phyloP scores from a whole-genome alignment of 2,888 invertebrate genomes.

The Spatulosminthurus flaviceps region DNA sequence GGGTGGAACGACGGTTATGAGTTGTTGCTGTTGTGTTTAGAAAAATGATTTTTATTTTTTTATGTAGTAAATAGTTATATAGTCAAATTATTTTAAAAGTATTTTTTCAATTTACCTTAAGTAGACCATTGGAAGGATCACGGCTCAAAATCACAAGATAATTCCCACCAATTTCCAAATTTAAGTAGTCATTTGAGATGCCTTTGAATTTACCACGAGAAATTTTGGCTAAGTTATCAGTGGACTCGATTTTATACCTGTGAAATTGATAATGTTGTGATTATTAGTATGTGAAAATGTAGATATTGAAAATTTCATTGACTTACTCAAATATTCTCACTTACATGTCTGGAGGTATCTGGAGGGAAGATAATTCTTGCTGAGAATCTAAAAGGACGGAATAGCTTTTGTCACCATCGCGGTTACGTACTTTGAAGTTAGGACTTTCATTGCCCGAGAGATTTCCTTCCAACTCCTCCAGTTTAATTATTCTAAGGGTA shows the following conservation, averaged over 20 bases:
- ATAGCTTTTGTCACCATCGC: background rate
- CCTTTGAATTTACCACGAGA: no score
- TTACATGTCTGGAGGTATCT: background rate
- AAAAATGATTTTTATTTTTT: background rate
- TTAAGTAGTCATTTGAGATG: background rate
- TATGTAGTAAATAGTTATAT: background rate
- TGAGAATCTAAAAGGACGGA: background rate
- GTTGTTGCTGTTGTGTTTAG: conserved; percentile 66
- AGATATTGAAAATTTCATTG: no score
- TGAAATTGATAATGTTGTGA: no score
- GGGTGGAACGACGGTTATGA: conserved; percentile 71
- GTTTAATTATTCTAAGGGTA: no score
- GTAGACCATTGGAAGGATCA: background rate
- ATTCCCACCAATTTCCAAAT: conserved; percentile 52
- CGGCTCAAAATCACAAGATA: conserved; percentile 40
- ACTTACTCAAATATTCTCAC: background rate
- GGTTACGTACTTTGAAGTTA: background rate
- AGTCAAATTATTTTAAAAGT: background rate
- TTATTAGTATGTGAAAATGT: no score
- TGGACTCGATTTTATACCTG: background rate
- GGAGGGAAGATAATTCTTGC: background rate
- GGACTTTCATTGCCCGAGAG: no score
- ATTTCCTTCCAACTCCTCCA: background rate
- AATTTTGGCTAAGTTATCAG: no score
- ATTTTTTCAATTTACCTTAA: background rate